Evolutionary conservation across 1,140 invertebrate genomes (phyloP), one percentile per base, ranked within the genome.

Genomic region (Euglossa dilemma): DNA sequence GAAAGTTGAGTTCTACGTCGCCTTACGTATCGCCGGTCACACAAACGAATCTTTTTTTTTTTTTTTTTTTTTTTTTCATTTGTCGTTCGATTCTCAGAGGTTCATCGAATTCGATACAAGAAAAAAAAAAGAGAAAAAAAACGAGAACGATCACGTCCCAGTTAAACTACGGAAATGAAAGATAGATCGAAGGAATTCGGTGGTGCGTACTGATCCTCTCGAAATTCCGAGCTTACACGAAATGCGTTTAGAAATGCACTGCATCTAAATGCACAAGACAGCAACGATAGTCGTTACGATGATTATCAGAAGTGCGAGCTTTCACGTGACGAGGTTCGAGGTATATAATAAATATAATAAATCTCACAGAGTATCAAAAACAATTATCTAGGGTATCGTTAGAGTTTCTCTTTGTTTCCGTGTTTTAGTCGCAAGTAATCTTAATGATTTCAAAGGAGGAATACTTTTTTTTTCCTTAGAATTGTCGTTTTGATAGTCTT

Each of bases 341-440:
- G 66, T 75, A 61, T 77, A 84, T n/a, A 43, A 50, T 80, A 87
- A 76, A 80, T 67, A 87, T 77, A 87, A 77, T 87, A 87, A 87
- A 81, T 80, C 74, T 87, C 66, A 56, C 70, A 71, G 78, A 85
- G 83, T 88, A 88, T 88, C 87, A 88, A 85, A 88, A 87, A 85
- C 79, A 87, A 82, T 67, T 57, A 76, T 76, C 63, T 82, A 76
- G n/a, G 23, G 47, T 36, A 67, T 50, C 54, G n/a, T 59, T 36
- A 59, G 28, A 45, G 20, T 66, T 57, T 71, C 23, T 45, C 20
- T 25, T 43, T 64, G 18, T 64, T 25, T 50, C 23, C 6, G 3
- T 45, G 18, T 54, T n/a, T 14, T 36, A 45, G 7, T n/a, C 23
- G 77, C 57, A 14, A 45, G 69, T 12, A 9, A 69, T n/a, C 28